Conservation (phyloP, 2,797 vertebrate species). For the Buphagus erythrorhynchus region DNA sequence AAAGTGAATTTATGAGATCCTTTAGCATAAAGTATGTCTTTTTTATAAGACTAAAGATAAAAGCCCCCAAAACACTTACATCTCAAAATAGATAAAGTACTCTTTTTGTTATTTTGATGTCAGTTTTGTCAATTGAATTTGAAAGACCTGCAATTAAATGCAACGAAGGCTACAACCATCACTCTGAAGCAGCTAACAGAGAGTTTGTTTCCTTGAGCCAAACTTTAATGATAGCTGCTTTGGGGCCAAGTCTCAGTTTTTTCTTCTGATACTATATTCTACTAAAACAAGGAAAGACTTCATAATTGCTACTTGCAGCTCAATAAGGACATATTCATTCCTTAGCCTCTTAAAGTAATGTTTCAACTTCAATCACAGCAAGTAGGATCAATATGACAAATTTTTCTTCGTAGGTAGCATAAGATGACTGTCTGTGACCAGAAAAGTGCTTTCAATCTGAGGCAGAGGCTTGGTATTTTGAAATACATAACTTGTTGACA, state of each 20-base stretch:
- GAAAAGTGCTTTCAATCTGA: background rate
- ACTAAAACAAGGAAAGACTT: background rate
- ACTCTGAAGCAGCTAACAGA: slow-evolving; percentile 7
- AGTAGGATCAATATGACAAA: background rate
- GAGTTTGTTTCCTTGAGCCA: background rate
- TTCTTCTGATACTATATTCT: background rate
- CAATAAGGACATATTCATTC: background rate
- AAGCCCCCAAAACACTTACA: background rate
- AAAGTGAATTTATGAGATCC: slow-evolving; percentile 35
- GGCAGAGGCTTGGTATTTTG: background rate
- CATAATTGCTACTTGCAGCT: background rate
- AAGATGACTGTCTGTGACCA: background rate
- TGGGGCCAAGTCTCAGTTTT: background rate
- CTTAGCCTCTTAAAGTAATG: background rate
- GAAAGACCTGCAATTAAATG: slow-evolving; percentile 5
- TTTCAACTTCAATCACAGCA: background rate
- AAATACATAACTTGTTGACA: background rate
- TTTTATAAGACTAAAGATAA: background rate
- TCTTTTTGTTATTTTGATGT: background rate
- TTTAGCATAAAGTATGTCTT: slow-evolving; percentile 31
- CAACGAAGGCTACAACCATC: background rate
- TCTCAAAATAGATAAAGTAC: slow-evolving; percentile 1
- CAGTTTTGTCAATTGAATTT: slow-evolving; percentile 28
- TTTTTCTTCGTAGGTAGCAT: background rate
- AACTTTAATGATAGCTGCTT: background rate